Percentiles rank a stretch among this genome's conserved stretches.
Conservation (phyloP, 2,888 invertebrate genomes). For the Scotopteryx bipunctaria region DNA sequence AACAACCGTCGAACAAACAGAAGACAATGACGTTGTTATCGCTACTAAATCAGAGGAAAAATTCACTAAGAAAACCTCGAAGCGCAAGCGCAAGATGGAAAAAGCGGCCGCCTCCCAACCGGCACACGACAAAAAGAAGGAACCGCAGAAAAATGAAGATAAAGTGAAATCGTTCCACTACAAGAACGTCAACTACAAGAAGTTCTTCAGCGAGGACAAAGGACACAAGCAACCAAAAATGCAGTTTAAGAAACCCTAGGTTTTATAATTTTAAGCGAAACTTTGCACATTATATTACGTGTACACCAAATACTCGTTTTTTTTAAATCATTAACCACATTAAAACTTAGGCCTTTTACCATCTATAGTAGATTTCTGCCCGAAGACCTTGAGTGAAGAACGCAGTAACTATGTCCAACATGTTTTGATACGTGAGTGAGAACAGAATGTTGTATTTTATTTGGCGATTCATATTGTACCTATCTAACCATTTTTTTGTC, state of each 20-base stretch:
- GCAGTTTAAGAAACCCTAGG: constrained; percentile 61
- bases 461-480: too few species aligned
- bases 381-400: too few species aligned
- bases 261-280: constrained; percentile 38
- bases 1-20: background rate
- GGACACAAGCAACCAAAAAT: constrained; percentile 56
- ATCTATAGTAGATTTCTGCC: too few species aligned
- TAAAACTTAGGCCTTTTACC: too few species aligned
- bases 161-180: constrained; percentile 51
- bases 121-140: constrained; percentile 36
- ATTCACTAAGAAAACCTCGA: constrained; percentile 36
- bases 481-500: too few species aligned
- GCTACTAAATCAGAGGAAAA: background rate
- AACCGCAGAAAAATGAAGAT: constrained; percentile 37
- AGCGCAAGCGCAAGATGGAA: constrained; percentile 54
- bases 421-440: too few species aligned
- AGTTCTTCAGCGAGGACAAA: constrained; percentile 60
- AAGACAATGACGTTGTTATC: background rate
- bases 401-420: too few species aligned
- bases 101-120: constrained; percentile 35
- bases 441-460: too few species aligned
- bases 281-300: constrained; percentile 18
- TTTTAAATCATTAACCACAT: too few species aligned
- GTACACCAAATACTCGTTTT: constrained; percentile 1
- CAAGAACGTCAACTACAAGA: constrained; percentile 60